A percentile compares a stretch with the other conserved stretches of the same genome.
Conservation (phyloP, 2,797 vertebrate genomes). For the Oceanodroma leucorhoa region DNA sequence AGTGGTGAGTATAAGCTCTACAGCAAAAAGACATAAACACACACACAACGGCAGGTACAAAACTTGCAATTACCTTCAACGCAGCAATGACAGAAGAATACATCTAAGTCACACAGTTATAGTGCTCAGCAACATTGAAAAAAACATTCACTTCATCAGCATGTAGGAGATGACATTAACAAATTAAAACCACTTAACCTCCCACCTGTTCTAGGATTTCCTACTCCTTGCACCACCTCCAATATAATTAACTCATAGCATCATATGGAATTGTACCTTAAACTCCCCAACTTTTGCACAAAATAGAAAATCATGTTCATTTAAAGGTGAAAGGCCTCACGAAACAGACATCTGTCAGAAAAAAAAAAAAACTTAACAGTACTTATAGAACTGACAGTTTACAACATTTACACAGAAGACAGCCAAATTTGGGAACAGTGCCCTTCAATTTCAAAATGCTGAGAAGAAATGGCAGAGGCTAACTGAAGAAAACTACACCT, state of each 20-base stretch:
- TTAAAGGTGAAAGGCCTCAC: neutral
- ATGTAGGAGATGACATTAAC: neutral
- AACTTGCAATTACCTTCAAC: neutral
- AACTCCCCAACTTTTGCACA: neutral
- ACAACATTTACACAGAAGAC: neutral
- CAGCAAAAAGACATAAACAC: neutral
- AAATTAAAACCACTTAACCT: neutral
- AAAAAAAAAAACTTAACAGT: neutral
- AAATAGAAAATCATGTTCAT: neutral
- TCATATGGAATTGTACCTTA: neutral
- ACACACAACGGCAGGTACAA: neutral
- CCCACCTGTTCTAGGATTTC: neutral
- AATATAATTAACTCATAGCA: neutral
- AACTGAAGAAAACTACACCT: neutral
- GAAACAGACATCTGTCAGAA: neutral
- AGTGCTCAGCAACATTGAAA: neutral
- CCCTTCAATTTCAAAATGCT: slow-evolving; percentile 28
- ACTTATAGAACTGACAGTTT: neutral
- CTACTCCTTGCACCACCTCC: neutral
- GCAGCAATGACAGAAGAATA: neutral
- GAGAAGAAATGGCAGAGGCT: slow-evolving; percentile 6
- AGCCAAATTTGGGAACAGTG: neutral
- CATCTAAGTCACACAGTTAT: neutral
- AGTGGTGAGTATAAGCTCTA: neutral
- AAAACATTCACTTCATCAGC: neutral